Evolutionary conservation across 2,888 invertebrate genomes (phyloP).

Genomic region (Diaphora mendica): DNA sequence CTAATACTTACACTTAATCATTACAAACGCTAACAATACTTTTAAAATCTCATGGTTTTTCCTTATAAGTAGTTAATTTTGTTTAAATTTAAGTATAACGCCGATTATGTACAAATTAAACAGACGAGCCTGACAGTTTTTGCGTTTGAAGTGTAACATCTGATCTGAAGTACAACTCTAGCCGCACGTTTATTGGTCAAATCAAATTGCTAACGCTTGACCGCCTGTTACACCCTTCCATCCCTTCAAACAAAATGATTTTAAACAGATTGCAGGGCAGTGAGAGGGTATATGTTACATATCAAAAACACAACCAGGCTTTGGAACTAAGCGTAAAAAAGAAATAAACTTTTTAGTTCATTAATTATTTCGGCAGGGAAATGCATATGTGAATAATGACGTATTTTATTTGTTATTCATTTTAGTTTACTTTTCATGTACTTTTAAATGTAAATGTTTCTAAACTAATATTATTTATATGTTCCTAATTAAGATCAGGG

Average conservation of each 20-base stretch:
- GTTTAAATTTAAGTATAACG: constrained; percentile 37
- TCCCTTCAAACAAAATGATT: no score
- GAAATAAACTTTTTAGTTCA: not conserved
- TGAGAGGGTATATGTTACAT: no score
- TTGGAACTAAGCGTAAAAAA: no score
- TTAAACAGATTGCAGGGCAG: no score
- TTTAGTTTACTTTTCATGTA: not conserved
- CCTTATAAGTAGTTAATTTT: constrained; percentile 26
- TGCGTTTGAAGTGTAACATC: no score
- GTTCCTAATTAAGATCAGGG: not conserved
- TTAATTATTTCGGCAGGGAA: not conserved
- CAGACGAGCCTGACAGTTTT: not conserved
- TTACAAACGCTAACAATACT: constrained; percentile 32
- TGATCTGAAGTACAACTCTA: no score
- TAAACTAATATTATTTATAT: not conserved
- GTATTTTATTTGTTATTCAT: not conserved
- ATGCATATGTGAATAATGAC: constrained; percentile 11
- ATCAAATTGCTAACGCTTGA: no score
- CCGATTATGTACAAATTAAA: constrained; percentile 48
- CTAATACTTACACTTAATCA: constrained; percentile 21
- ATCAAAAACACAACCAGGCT: not conserved
- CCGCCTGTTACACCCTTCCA: no score
- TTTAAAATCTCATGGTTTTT: constrained; percentile 40
- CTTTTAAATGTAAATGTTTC: not conserved
- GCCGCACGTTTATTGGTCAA: not conserved